These are phyloP conservation scores for Pogonognathellus flavescens DNA, from an alignment of 1,140 invertebrate species.

Conservation along the genomic window DNA sequence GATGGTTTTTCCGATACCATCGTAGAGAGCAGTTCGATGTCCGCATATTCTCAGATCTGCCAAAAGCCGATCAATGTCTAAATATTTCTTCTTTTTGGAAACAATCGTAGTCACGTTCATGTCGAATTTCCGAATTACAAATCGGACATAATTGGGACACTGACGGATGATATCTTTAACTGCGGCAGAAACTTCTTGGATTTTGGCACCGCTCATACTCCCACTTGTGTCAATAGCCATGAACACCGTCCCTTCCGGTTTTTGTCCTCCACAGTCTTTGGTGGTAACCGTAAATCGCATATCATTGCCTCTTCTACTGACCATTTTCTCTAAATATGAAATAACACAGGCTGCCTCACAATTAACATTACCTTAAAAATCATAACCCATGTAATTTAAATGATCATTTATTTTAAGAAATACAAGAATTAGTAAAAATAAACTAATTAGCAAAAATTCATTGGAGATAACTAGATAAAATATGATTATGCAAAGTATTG, in stretches of 20 bases:
- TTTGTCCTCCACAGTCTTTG: too few species aligned
- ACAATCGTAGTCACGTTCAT: slow-evolving; percentile 8
- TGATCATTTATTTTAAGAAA: too few species aligned
- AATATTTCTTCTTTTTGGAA: slow-evolving; percentile 44
- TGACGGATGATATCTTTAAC: slow-evolving; percentile 29
- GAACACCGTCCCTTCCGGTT: not conserved
- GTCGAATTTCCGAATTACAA: slow-evolving; percentile 30
- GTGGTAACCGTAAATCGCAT: too few species aligned
- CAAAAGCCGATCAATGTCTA: slow-evolving; percentile 30
- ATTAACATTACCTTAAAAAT: too few species aligned
- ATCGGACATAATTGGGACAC: slow-evolving; percentile 25
- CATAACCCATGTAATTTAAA: too few species aligned
- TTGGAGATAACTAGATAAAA: too few species aligned
- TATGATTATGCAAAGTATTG: too few species aligned
- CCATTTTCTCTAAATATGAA: too few species aligned
- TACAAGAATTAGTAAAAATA: too few species aligned
- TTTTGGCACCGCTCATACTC: slow-evolving; percentile 18
- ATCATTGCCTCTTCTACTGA: too few species aligned
- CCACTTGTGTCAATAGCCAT: slow-evolving; percentile 51
- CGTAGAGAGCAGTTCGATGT: slow-evolving; percentile 37
- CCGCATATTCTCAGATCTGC: not conserved
- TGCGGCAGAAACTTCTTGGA: slow-evolving; percentile 17
- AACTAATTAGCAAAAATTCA: too few species aligned
- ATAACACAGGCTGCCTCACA: too few species aligned
- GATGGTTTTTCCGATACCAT: slow-evolving; percentile 30